A percentile compares a stretch with the other conserved stretches of the same genome.
phyloP scores from a whole-genome alignment of 2,113 vertebrate species.

The Fukomys damarensis region DNA sequence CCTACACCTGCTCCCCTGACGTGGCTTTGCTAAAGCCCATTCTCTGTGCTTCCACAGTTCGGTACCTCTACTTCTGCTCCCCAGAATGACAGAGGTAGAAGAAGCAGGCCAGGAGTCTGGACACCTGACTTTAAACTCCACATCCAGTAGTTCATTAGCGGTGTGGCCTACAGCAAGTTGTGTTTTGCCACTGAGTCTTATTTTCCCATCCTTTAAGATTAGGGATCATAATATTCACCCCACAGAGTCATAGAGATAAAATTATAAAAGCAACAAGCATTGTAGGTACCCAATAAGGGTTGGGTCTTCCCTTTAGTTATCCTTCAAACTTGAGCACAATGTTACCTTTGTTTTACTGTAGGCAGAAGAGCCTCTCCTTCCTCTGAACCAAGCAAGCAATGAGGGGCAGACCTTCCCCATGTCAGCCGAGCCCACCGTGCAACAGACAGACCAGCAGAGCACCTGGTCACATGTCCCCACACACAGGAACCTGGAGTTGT shows the following conservation, averaged over 20 bases:
- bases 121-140: not conserved
- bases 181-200: not conserved
- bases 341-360: not conserved
- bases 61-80: not conserved
- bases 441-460: not conserved
- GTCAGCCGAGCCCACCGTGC: not conserved
- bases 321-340: constrained; percentile 3
- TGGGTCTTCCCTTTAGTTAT: not conserved
- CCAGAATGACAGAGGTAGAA: not conserved
- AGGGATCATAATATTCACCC: not conserved
- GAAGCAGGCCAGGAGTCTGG: not conserved
- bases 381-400: not conserved
- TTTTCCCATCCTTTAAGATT: constrained; percentile 44
- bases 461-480: not conserved
- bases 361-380: not conserved
- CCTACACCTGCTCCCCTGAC: not conserved
- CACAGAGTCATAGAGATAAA: not conserved
- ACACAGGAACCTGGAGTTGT: not conserved
- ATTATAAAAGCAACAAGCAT: not conserved
- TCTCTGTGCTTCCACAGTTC: not conserved
- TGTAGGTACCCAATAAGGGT: not conserved
- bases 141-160: not conserved
- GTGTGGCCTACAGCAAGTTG: not conserved
- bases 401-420: not conserved
- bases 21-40: not conserved